phyloP scores from a whole-genome alignment of 2,113 vertebrate genomes.

The Speoplatyrhinus poulsoni region DNA sequence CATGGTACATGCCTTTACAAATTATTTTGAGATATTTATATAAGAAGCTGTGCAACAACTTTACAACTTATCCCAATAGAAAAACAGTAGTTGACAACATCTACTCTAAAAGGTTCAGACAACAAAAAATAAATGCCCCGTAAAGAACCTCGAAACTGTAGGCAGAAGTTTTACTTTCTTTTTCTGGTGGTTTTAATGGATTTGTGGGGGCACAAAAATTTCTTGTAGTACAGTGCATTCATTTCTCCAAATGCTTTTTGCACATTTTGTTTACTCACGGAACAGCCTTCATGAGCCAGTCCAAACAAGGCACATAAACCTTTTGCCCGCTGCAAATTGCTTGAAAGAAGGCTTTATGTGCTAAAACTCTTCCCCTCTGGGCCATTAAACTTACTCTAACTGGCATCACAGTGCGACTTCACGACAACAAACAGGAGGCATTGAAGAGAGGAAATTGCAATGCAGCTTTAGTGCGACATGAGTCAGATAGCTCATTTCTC shows the following conservation, averaged over 20 bases:
- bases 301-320: background rate
- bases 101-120: conserved; percentile 24
- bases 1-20: no score
- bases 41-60: background rate
- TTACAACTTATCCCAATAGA: conserved; percentile 1
- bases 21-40: no score
- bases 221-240: background rate
- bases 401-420: background rate
- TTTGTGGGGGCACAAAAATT: conserved; percentile 3
- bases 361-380: no score
- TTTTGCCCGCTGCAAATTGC: background rate
- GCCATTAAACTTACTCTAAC: background rate
- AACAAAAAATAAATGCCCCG: conserved; percentile 11
- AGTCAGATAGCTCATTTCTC: conserved; percentile 43
- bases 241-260: conserved; percentile 5
- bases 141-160: conserved; percentile 6
- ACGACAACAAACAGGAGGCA: conserved; percentile 20
- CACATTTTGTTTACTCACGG: conserved; percentile 14
- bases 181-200: conserved; percentile 5
- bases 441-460: conserved; percentile 41
- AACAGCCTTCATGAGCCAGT: conserved; percentile 1
- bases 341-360: no score
- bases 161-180: conserved; percentile 10
- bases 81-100: conserved; percentile 10
- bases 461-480: conserved; percentile 31